Evolutionary conservation across 2,113 vertebrate genomes (phyloP).

Genomic region (Sphaerodactylus townsendi): DNA sequence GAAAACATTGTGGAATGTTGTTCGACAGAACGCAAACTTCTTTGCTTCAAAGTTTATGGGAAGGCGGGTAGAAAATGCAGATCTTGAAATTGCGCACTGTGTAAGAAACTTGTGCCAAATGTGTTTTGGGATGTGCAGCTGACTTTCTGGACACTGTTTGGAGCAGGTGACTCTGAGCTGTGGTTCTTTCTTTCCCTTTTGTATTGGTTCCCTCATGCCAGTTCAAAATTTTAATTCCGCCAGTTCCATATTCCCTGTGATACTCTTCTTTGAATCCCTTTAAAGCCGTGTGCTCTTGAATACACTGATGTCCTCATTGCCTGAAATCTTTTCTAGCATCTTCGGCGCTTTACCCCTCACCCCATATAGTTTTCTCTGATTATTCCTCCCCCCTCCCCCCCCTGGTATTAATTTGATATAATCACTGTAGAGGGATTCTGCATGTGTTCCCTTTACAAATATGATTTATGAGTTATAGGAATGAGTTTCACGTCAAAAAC

Average conservation of each 20-base stretch:
- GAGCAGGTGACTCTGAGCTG: too few relatives aligned
- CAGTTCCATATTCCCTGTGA: neutral
- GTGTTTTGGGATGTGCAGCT: too few relatives aligned
- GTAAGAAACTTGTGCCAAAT: too few relatives aligned
- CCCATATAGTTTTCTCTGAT: neutral
- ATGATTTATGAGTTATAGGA: neutral
- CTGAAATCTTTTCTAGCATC: neutral
- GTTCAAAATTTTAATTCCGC: neutral
- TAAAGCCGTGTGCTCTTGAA: neutral
- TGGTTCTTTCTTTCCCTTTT: neutral
- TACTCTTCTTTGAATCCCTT: neutral
- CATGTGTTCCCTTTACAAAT: neutral
- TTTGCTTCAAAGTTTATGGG: too few relatives aligned
- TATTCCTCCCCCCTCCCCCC: neutral
- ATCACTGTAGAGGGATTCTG: neutral
- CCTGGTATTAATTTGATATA: neutral
- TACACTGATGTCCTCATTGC: neutral
- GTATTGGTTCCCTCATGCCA: neutral
- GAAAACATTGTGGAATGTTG: too few relatives aligned
- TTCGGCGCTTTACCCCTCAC: neutral
- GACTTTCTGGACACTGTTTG: too few relatives aligned
- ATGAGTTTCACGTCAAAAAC: neutral
- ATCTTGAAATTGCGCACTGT: too few relatives aligned
- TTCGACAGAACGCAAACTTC: too few relatives aligned
- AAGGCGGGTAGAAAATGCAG: too few relatives aligned